Evolutionary conservation across 2,113 vertebrate genomes (phyloP).

Genomic region (Prinia subflava): DNA sequence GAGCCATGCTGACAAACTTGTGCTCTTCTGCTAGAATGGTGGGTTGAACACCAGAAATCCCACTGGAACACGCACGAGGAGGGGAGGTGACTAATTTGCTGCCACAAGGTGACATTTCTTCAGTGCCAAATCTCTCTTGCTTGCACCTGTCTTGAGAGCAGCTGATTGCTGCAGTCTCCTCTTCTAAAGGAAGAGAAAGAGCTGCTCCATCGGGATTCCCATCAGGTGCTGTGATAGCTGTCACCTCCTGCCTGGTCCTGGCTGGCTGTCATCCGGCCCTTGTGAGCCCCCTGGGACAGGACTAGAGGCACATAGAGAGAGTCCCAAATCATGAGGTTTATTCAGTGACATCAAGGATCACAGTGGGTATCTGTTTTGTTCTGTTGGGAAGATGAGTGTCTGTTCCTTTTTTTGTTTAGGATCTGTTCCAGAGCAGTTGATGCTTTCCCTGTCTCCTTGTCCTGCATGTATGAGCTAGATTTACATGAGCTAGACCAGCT

Average conservation of each 20-base stretch:
- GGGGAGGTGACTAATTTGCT: not conserved
- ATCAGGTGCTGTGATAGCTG: not conserved
- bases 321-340: not conserved
- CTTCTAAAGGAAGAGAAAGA: not conserved
- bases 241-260: not conserved
- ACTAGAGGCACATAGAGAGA: not conserved
- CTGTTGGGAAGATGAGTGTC: not conserved
- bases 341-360: not conserved
- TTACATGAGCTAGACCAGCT: not conserved
- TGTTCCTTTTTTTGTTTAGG: not conserved
- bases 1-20: not conserved
- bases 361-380: not conserved
- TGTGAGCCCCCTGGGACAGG: not conserved
- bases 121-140: not conserved
- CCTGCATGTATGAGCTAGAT: not conserved
- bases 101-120: not conserved
- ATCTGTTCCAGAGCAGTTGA: not conserved
- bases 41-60: not conserved
- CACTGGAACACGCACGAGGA: accelerated
- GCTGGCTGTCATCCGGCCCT: accelerated
- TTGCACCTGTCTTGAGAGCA: conserved; percentile 2
- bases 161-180: not conserved
- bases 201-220: not conserved
- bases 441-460: not conserved
- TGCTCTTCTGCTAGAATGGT: not conserved